Conservation (phyloP, 2,113 vertebrate genomes). For the Sinocyclocheilus maitianheensis region DNA sequence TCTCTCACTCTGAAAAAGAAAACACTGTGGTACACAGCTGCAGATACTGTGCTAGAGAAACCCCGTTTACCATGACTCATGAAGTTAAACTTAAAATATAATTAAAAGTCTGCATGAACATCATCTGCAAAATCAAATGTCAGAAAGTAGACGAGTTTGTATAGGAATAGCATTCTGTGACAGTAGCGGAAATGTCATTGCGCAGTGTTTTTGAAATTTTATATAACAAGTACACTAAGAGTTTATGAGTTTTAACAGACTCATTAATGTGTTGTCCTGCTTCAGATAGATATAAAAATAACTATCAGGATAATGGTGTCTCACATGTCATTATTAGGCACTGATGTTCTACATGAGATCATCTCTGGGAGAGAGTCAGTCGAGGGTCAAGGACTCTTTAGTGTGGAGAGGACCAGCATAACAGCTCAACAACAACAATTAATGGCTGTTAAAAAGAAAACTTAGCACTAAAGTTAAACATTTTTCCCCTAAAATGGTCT, state of each 20-base stretch:
- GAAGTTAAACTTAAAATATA: background rate
- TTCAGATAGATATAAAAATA: background rate
- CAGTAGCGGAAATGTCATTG: background rate
- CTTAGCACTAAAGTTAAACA: no score
- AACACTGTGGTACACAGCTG: conserved; percentile 58
- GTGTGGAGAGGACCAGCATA: background rate
- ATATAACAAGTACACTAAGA: background rate
- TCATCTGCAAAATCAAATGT: background rate
- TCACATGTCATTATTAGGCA: background rate
- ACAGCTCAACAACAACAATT: no score
- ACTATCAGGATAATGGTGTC: background rate
- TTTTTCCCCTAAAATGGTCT: no score
- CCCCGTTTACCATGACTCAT: conserved; percentile 23
- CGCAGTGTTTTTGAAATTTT: background rate
- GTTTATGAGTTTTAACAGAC: background rate
- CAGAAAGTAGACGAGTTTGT: background rate
- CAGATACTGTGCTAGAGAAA: conserved; percentile 19
- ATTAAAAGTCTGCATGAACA: background rate
- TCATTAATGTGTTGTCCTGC: background rate
- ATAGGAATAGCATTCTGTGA: background rate
- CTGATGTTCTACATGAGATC: background rate
- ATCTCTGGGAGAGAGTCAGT: background rate
- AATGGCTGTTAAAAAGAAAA: background rate
- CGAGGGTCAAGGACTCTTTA: background rate
- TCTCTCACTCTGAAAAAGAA: conserved; percentile 51